phyloP scores from a whole-genome alignment of 2,113 vertebrate genomes.

The Hypomesus transpacificus region DNA sequence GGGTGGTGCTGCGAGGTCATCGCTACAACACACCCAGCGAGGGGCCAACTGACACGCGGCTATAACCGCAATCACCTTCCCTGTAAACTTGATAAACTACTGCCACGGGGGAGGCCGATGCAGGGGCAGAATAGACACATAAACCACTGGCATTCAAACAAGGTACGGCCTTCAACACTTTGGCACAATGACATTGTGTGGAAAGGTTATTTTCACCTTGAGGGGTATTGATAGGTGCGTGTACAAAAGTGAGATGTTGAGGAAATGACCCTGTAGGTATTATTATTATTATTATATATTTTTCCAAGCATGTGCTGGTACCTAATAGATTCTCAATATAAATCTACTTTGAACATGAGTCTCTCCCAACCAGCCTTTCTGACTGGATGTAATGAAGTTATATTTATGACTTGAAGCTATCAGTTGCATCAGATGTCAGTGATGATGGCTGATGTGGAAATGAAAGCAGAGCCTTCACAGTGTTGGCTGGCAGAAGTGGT shows the following conservation, averaged over 20 bases:
- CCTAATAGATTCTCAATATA: neutral
- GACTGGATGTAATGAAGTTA: no score
- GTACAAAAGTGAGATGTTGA: conserved; percentile 14
- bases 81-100: conserved; percentile 76
- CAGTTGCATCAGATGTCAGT: no score
- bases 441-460: no score
- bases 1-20: conserved; percentile 58
- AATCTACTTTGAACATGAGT: no score
- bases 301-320: neutral
- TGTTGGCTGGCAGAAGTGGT: no score
- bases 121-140: conserved; percentile 50
- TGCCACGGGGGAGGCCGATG: conserved; percentile 59
- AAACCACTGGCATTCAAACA: conserved; percentile 60
- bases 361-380: no score
- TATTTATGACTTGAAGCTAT: no score
- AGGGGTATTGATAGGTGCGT: conserved; percentile 13
- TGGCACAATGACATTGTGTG: conserved; percentile 16
- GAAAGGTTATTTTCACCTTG: conserved; percentile 22
- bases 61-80: conserved; percentile 71
- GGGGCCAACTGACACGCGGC: conserved; percentile 63
- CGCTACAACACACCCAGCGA: conserved; percentile 54
- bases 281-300: no score
- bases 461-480: no score
- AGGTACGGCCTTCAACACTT: neutral
- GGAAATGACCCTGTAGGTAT: neutral